phyloP scores from a whole-genome alignment of 1,140 invertebrate species.

The Aphaenogaster ashmeadi region DNA sequence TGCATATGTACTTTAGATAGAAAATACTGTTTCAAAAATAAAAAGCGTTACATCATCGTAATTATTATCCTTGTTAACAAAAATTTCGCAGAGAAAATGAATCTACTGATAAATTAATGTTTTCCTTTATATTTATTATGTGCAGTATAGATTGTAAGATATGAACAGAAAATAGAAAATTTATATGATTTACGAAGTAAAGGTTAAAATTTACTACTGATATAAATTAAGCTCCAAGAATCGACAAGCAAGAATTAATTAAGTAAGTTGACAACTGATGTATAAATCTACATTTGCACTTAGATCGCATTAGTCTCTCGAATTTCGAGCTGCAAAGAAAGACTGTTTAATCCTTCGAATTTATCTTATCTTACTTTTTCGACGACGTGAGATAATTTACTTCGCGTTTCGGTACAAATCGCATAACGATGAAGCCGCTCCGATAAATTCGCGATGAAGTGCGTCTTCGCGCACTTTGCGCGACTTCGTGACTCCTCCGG shows the following conservation, averaged over 20 bases:
- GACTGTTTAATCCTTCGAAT: neutral
- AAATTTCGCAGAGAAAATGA: neutral
- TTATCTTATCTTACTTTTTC: constrained; percentile 6
- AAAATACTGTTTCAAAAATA: neutral
- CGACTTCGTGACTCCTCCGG: constrained; percentile 45
- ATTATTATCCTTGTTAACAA: neutral
- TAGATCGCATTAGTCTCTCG: neutral
- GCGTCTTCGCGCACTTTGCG: constrained; percentile 42
- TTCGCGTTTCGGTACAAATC: constrained; percentile 9
- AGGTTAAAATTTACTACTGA: neutral
- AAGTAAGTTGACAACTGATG: neutral
- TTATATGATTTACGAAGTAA: neutral
- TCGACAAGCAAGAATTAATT: constrained; percentile 7
- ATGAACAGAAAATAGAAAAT: neutral
- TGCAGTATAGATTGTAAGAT: neutral
- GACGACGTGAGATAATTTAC: constrained; percentile 21
- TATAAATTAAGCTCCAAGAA: neutral
- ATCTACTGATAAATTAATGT: neutral
- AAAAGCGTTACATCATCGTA: neutral
- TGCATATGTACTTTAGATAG: neutral
- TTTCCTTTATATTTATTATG: neutral
- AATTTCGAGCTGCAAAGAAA: neutral
- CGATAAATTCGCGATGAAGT: constrained; percentile 42
- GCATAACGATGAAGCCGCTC: constrained; percentile 19
- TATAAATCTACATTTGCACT: constrained; percentile 11